Evolutionary conservation across 2,888 invertebrate species (phyloP).

Genomic region (Dyspetes luteomarginatus): DNA sequence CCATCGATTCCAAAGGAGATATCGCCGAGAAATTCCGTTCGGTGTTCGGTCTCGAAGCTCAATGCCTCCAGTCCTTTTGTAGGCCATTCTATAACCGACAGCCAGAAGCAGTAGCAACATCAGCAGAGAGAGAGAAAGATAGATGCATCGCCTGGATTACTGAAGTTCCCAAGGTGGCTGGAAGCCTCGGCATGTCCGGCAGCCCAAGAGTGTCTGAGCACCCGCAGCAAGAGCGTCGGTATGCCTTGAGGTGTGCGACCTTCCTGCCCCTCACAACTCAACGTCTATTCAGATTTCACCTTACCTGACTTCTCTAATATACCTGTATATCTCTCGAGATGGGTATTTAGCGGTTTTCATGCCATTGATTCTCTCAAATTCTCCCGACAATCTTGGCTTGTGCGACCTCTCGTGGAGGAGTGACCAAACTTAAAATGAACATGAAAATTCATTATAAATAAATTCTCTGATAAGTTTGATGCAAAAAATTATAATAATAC

Average conservation of each 20-base stretch:
- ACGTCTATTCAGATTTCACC: slow-evolving; percentile 40
- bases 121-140: slow-evolving; percentile 71
- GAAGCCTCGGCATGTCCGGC: slow-evolving; percentile 76
- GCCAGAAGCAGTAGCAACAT: slow-evolving; percentile 8
- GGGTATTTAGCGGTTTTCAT: slow-evolving; percentile 43
- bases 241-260: slow-evolving; percentile 75
- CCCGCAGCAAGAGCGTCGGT: slow-evolving; percentile 72
- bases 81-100: slow-evolving; percentile 30
- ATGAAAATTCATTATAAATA: too few relatives aligned
- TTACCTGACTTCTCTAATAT: slow-evolving; percentile 7
- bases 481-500: too few relatives aligned
- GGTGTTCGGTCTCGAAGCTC: slow-evolving; percentile 48
- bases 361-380: slow-evolving; percentile 34
- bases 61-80: slow-evolving; percentile 44
- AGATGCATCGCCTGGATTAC: slow-evolving; percentile 76
- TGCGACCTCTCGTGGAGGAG: too few relatives aligned
- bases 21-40: slow-evolving; percentile 48
- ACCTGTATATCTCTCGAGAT: background rate
- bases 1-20: slow-evolving; percentile 50
- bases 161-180: slow-evolving; percentile 74
- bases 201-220: slow-evolving; percentile 63
- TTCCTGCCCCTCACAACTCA: slow-evolving; percentile 40
- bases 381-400: too few relatives aligned
- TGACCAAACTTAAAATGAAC: too few relatives aligned
- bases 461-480: too few relatives aligned